phyloP scores from a whole-genome alignment of 2,888 invertebrate genomes.

The Nomada hirtipes region DNA sequence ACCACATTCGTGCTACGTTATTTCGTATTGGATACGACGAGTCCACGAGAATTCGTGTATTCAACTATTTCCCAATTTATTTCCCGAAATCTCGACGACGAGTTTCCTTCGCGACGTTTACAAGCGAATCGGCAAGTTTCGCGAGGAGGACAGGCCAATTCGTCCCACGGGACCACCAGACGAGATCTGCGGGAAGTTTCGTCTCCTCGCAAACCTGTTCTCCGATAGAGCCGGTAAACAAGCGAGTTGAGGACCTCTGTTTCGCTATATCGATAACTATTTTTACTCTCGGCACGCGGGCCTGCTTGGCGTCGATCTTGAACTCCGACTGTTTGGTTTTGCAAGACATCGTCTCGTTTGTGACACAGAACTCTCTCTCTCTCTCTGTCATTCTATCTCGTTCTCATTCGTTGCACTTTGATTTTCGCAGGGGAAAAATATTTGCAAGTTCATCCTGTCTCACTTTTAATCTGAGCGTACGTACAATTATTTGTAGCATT shows the following conservation, averaged over 20 bases:
- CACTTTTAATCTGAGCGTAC: too few relatives aligned
- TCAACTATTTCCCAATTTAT: not conserved
- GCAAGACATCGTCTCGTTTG: not conserved
- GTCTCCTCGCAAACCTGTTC: slow-evolving; percentile 43
- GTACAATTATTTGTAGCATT: too few relatives aligned
- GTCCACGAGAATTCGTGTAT: too few relatives aligned
- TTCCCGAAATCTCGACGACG: not conserved
- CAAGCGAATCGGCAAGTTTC: not conserved
- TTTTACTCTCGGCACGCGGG: slow-evolving; percentile 41
- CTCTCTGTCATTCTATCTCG: too few relatives aligned
- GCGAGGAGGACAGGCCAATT: not conserved
- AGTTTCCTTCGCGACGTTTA: too few relatives aligned
- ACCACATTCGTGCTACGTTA: too few relatives aligned
- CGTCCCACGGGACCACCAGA: slow-evolving; percentile 29
- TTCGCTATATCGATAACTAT: slow-evolving; percentile 34
- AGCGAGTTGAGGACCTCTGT: slow-evolving; percentile 1
- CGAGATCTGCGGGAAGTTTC: slow-evolving; percentile 22
- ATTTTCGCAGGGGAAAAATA: too few relatives aligned
- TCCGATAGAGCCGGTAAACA: slow-evolving; percentile 12
- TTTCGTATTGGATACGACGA: too few relatives aligned
- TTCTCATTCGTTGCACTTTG: too few relatives aligned
- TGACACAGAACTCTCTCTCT: not conserved
- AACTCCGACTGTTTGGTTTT: slow-evolving; percentile 13
- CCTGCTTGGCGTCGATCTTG: slow-evolving; percentile 52
- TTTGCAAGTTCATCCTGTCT: too few relatives aligned